Base-by-base conservation (phyloP, 2,113 vertebrate genomes). In the Chaetodon trifascialis region DNA sequence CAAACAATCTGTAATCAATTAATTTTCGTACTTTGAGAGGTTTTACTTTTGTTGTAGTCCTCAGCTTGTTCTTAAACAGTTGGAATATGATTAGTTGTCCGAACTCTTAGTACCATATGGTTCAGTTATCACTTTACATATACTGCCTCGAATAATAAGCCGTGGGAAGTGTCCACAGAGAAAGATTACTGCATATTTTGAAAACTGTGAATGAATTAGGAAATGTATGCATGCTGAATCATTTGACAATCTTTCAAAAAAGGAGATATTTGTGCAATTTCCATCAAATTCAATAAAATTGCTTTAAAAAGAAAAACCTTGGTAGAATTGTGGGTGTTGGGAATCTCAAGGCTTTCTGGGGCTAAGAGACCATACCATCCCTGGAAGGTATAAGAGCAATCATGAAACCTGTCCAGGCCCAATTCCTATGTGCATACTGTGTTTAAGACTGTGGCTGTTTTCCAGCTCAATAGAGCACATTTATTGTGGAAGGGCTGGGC, bases 371-470 rank as follows among this genome's bases (percentile, higher is more conserved):
- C 25, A 1, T 6, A 44, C 12, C 30, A 11, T 70, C 55, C 21
- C 64, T 67, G 63, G 8, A 46, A 78, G 68, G 46, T 64, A 49
- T n/a, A 6, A 40, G 25, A 62, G 62, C 56, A 16, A 82, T 82
- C 51, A 88, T 12, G 25, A 64, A 55, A 69, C 38, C 70, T 69
- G 51, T 14, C 60, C 16, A 55, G 40, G 6, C 11, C 52, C 49
- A 47, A 23, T 23, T 51, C 72, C 0, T 68, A 0, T 9, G 58
- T 51, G 36, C 3, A 47, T 59, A 21, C 19, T 60, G 46, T 52
- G 25, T 47, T 64, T 86, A 34, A 71, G 14, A 52, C 19, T 8
- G 3, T 8, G 59, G 70, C 54, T 75, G 5, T 51, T 71, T 71
- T 36, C 67, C 59, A 72, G 74, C 58, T 47, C 63, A 46, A 14